These are phyloP conservation scores for Cryptocephalus primarius DNA, from an alignment of 2,888 invertebrate genomes.

Conservation along the genomic window DNA sequence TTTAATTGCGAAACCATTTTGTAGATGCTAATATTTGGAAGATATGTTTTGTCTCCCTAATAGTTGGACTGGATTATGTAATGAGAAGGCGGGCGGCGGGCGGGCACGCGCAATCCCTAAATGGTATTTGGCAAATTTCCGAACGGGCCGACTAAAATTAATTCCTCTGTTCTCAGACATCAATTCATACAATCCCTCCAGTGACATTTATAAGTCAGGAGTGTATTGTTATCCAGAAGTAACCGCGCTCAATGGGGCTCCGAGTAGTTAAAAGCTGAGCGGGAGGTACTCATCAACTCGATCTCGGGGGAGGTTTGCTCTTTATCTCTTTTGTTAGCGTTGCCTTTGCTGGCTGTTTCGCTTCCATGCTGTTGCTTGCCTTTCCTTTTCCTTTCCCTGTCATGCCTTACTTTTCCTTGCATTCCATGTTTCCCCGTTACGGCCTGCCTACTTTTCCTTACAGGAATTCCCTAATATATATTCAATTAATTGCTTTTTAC, in stretches of 20 bases:
- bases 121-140: conserved; percentile 36
- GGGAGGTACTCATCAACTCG: conserved; percentile 34
- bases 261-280: conserved; percentile 36
- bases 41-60: conserved; percentile 22
- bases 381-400: not conserved
- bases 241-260: conserved; percentile 32
- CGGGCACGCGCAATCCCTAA: conserved; percentile 24
- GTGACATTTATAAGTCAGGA: conserved; percentile 39
- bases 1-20: conserved; percentile 13
- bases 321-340: conserved; percentile 13
- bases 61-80: conserved; percentile 21
- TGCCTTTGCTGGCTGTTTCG: conserved; percentile 3
- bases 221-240: conserved; percentile 38
- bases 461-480: too few relatives aligned
- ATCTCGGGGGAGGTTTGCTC: conserved; percentile 27
- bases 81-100: conserved; percentile 15
- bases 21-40: conserved; percentile 23
- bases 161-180: conserved; percentile 36
- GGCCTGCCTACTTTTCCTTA: too few relatives aligned
- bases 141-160: conserved; percentile 35
- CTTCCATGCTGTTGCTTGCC: conserved; percentile 2
- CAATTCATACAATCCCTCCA: conserved; percentile 36
- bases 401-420: not conserved
- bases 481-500: too few relatives aligned
- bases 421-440: too few relatives aligned